phyloP scores from a whole-genome alignment of 2,797 vertebrate species.

The Hipposideros larvatus region DNA sequence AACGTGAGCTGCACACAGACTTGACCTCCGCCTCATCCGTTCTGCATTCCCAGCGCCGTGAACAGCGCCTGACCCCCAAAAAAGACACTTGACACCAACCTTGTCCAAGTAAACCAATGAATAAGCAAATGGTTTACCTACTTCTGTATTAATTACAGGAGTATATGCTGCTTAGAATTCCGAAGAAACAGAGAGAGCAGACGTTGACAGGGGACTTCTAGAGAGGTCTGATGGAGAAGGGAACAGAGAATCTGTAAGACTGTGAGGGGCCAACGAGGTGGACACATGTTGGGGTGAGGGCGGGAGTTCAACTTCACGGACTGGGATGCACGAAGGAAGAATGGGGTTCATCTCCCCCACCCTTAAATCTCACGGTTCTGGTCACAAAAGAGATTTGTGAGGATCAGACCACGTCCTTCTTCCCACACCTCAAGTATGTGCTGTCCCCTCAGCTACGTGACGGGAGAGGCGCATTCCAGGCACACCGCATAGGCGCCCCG shows the following conservation, averaged over 20 bases:
- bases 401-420: background rate
- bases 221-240: too few relatives aligned
- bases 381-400: background rate
- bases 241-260: background rate
- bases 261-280: background rate
- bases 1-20: too few relatives aligned
- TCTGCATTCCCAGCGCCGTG: background rate
- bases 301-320: accelerated
- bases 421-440: accelerated
- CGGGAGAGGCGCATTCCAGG: too few relatives aligned
- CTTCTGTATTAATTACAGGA: background rate
- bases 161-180: background rate
- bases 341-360: background rate
- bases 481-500: too few relatives aligned
- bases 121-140: too few relatives aligned
- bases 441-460: background rate
- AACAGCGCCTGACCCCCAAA: background rate
- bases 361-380: accelerated
- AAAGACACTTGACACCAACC: background rate
- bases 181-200: background rate
- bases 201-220: background rate
- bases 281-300: too few relatives aligned
- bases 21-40: too few relatives aligned
- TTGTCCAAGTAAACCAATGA: background rate
- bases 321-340: background rate